Base-by-base conservation (phyloP, 1,140 invertebrate genomes). In the Drosophila athabasca region DNA sequence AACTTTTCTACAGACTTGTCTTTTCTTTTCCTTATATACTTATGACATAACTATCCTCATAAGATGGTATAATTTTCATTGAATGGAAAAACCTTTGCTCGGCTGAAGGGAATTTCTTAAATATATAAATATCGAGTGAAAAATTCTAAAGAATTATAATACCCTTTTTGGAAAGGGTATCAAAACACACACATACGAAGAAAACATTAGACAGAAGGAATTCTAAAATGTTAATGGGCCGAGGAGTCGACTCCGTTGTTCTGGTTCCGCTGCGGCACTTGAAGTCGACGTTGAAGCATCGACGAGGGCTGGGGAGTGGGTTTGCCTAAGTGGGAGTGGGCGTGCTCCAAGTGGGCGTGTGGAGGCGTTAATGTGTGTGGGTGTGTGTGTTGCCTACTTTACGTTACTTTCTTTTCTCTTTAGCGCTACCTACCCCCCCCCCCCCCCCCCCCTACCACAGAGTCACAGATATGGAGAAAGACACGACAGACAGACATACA, bases 181-280 rank as follows among this genome's bases (percentile, higher is more conserved):
- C 3, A 3, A 11, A 35, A 9, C 11, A 13, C 35, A 11, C 9
- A 39, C 35, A 39, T 39, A 39, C 17, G 17, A 19, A 19, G 17
- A 19, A 39, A 1, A 39, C 9, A 35, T 11, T 11, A 39, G 11
- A 39, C 3, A 11, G 35, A 50, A 70, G 45, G 58, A 72, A 83
- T 76, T 79, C 69, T 87, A 82, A 85, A 85, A 85, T 85, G 82
- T 87, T 85, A 81, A 85, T 85, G 82, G 75, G 60, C 68, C 78
- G 48, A 70, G 61, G 82, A 53, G 61, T 31, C 62, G 72, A 67
- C 76, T 73, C 70, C 67, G 44, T 58, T 50, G 61, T 67, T 78
- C 78, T 66, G 62, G 51, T 68, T 67, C 51, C 62, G 69, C 60
- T 76, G 73, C 35, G 48, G 45, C 62, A 75, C 65, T 83, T 69